A percentile compares a stretch with the other conserved stretches of the same genome.
Conservation (phyloP, 35 echinoderm and acorn worm species). For the Eucidaris tribuloides region DNA sequence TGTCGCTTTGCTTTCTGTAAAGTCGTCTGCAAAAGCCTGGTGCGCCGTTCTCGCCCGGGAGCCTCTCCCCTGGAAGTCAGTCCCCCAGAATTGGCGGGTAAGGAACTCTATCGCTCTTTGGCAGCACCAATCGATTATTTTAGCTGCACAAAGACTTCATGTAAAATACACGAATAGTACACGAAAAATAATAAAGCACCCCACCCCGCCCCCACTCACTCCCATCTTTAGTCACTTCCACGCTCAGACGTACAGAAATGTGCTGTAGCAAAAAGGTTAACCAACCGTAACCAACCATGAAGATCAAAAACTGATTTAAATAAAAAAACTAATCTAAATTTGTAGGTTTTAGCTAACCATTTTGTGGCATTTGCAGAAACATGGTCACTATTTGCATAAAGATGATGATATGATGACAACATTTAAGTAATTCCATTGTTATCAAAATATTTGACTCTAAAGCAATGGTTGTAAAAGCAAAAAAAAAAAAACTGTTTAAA, state of each 20-base stretch:
- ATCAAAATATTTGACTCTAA: too few species aligned
- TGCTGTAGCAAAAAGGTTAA: background rate
- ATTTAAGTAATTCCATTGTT: too few species aligned
- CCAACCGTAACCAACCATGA: background rate
- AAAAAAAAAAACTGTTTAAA: too few species aligned
- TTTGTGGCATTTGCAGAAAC: too few species aligned
- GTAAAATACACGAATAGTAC: background rate
- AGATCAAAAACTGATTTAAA: too few species aligned
- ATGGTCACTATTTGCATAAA: too few species aligned
- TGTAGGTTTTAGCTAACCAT: too few species aligned
- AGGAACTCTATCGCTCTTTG: background rate
- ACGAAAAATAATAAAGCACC: background rate
- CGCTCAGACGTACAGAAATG: background rate
- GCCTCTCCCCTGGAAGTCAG: background rate
- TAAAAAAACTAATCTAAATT: too few species aligned
- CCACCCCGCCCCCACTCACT: background rate
- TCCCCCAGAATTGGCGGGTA: slow-evolving; percentile 10
- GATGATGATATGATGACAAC: too few species aligned
- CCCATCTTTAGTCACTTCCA: too few species aligned
- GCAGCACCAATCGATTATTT: background rate
- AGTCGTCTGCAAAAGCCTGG: background rate
- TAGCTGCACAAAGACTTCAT: background rate
- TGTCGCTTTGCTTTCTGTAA: too few species aligned
- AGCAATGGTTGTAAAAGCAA: too few species aligned
- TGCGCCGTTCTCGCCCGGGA: background rate